Conservation (phyloP, 2,888 invertebrate genomes). For the Choreutis nemorana region DNA sequence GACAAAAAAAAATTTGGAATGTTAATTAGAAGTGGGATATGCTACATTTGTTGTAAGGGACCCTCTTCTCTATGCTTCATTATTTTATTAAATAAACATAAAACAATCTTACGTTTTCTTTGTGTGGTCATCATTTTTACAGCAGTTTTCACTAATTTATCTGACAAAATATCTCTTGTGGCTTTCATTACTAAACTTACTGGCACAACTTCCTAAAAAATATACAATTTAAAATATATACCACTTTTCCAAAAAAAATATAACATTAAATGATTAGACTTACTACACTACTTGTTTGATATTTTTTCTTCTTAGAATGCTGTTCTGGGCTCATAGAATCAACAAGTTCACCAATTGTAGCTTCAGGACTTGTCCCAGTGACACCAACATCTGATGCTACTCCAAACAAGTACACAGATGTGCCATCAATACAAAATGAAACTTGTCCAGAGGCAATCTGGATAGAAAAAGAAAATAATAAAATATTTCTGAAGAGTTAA, state of each 20-base stretch:
- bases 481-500: slow-evolving; percentile 1
- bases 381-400: slow-evolving; percentile 64
- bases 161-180: slow-evolving; percentile 65
- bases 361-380: slow-evolving; percentile 58
- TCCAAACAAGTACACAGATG: slow-evolving; percentile 72
- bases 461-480: slow-evolving; percentile 9
- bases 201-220: slow-evolving; percentile 65
- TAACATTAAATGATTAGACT: slow-evolving; percentile 14
- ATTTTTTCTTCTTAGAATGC: slow-evolving; percentile 48
- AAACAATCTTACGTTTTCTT: slow-evolving; percentile 65
- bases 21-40: no score
- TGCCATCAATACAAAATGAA: slow-evolving; percentile 73
- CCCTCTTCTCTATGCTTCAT: no score
- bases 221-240: slow-evolving; percentile 3
- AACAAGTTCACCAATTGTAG: slow-evolving; percentile 59
- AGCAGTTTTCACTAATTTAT: slow-evolving; percentile 59
- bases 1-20: no score
- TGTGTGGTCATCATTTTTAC: slow-evolving; percentile 68
- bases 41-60: no score
- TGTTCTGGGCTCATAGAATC: slow-evolving; percentile 50
- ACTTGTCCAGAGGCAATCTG: slow-evolving; percentile 76
- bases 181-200: slow-evolving; percentile 69
- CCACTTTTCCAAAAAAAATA: slow-evolving; percentile 2
- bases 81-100: no score
- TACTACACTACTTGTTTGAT: slow-evolving; percentile 39